Conservation (phyloP, 23 tunicate genomes). For the Trididemnum nubilum region DNA sequence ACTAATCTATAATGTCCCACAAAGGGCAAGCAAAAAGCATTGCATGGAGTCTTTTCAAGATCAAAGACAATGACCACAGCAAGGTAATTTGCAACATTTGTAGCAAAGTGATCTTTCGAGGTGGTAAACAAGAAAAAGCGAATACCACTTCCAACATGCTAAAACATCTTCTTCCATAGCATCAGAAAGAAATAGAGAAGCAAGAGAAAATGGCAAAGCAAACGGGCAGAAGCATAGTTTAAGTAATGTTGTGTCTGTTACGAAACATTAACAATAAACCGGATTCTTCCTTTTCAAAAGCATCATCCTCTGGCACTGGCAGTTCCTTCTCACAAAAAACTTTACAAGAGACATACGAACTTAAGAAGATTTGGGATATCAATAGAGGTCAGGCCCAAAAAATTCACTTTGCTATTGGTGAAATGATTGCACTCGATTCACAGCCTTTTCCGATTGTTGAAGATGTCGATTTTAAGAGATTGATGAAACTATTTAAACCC, state of each 20-base stretch:
- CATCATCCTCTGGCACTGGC: conserved; percentile 4
- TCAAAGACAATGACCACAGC: neutral
- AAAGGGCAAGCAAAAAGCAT: neutral
- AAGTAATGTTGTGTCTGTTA: neutral
- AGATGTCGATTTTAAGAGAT: conserved; percentile 44
- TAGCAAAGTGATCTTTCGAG: neutral
- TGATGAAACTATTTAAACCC: conserved; percentile 14
- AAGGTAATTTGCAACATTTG: neutral
- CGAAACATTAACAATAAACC: neutral
- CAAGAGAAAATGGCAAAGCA: conserved; percentile 16
- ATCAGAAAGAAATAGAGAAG: neutral
- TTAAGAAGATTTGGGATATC: conserved; percentile 29
- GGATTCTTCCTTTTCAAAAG: neutral
- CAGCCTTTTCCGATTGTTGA: conserved; percentile 51
- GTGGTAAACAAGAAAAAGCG: neutral
- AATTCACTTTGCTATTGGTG: conserved; percentile 7
- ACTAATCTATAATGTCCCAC: neutral
- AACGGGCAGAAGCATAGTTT: neutral
- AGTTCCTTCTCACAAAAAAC: neutral
- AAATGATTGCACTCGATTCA: conserved; percentile 44
- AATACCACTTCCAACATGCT: neutral
- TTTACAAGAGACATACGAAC: conserved; percentile 9
- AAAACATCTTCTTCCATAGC: neutral
- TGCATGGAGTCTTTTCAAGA: neutral
- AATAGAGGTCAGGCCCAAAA: neutral